Conservation (phyloP, 2,888 invertebrate genomes). For the Nipponacmea schrenckii region DNA sequence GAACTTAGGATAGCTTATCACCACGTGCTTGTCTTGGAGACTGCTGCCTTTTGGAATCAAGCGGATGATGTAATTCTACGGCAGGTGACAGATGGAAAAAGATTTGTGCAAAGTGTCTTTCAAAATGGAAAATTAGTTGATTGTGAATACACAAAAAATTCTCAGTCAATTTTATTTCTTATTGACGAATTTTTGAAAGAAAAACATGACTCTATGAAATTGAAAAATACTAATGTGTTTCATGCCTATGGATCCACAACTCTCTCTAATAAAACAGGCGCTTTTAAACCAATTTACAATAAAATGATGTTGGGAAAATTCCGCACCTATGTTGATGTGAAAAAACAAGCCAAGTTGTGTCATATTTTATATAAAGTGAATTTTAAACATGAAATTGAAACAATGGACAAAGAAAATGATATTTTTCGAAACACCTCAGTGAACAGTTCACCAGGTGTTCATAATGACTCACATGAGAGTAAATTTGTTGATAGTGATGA, state of each 20-base stretch:
- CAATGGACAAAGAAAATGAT: background rate
- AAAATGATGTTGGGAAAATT: conserved; percentile 11
- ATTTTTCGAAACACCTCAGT: background rate
- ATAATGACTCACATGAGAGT: background rate
- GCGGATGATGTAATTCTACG: conserved; percentile 37
- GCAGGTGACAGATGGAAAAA: conserved; percentile 45
- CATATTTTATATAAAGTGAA: conserved; percentile 13
- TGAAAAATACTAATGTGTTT: conserved; percentile 14
- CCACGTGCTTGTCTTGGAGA: conserved; percentile 42
- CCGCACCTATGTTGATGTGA: conserved; percentile 10
- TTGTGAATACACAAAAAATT: conserved; percentile 43
- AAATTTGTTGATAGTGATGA: background rate
- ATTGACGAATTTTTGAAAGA: conserved; percentile 32
- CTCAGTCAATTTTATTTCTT: conserved; percentile 38
- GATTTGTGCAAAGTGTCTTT: conserved; percentile 44
- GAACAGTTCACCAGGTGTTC: background rate
- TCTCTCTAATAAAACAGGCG: background rate
- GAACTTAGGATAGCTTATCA: conserved; percentile 44
- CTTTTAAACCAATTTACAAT: background rate
- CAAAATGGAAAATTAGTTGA: conserved; percentile 46
- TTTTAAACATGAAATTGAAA: background rate
- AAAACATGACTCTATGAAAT: background rate
- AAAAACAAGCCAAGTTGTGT: conserved; percentile 12
- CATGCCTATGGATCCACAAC: conserved; percentile 14
- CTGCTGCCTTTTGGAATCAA: conserved; percentile 25